These are phyloP conservation scores for Myrmecobius fasciatus DNA, from an alignment of 2,113 vertebrate species.

Conservation along the genomic window DNA sequence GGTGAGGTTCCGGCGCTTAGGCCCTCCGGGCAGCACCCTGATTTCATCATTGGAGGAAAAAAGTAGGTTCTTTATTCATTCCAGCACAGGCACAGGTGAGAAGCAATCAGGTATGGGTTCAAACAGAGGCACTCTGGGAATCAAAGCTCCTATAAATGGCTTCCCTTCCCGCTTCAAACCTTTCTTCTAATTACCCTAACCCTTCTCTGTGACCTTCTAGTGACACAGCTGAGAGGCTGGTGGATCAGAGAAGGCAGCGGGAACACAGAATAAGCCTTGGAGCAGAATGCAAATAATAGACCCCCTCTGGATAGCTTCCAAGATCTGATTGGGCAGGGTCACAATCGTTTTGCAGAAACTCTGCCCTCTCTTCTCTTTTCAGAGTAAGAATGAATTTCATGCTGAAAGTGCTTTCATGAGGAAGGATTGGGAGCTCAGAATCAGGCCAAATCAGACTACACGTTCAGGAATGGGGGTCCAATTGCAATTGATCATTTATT, in stretches of 20 bases:
- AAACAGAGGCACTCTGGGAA: neutral
- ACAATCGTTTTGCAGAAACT: neutral
- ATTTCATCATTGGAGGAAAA: neutral
- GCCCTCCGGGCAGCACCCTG: neutral
- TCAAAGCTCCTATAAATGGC: neutral
- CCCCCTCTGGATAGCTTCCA: neutral
- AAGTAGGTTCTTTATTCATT: neutral
- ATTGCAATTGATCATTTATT: neutral
- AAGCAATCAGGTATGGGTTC: neutral
- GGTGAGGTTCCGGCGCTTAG: neutral
- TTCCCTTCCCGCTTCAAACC: neutral
- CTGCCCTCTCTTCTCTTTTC: neutral
- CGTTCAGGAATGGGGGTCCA: neutral
- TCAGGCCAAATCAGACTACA: neutral
- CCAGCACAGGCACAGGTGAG: neutral
- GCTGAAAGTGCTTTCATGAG: neutral
- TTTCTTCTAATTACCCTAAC: neutral
- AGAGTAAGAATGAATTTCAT: neutral
- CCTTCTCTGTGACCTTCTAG: neutral
- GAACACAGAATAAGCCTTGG: neutral
- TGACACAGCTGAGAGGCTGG: neutral
- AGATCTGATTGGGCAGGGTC: neutral
- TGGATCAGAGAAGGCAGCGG: neutral
- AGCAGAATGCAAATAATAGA: neutral
- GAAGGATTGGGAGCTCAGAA: neutral